Conservation (phyloP, 2,797 vertebrate species). For the Leptoclinus maculatus region DNA sequence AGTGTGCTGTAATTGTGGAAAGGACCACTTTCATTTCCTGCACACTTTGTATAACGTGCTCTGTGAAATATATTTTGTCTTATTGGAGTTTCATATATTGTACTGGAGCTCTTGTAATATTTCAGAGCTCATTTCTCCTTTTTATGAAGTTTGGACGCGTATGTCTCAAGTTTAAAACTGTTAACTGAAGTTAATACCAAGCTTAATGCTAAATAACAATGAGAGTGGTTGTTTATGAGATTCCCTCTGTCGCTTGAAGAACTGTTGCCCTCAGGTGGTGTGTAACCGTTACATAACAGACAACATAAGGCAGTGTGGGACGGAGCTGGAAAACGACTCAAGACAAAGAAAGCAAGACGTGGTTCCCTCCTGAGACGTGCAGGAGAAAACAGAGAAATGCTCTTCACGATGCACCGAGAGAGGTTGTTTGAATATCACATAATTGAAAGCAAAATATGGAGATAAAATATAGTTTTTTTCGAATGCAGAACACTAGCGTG, state of each 20-base stretch:
- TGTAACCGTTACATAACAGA: conserved; percentile 64
- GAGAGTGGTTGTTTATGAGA: conserved; percentile 65
- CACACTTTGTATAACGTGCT: conserved; percentile 21
- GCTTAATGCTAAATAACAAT: conserved; percentile 59
- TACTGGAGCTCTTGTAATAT: conserved; percentile 28
- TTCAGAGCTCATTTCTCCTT: conserved; percentile 44
- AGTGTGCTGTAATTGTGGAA: conserved; percentile 42
- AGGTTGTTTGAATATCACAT: conserved; percentile 40
- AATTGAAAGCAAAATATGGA: conserved; percentile 47
- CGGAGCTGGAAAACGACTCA: conserved; percentile 54
- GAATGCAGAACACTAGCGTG: not conserved
- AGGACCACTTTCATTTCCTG: conserved; percentile 59
- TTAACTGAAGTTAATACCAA: conserved; percentile 58
- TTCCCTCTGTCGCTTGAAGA: conserved; percentile 58
- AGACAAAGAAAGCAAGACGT: conserved; percentile 54
- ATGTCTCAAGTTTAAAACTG: conserved; percentile 42
- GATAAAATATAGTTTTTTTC: conserved; percentile 14
- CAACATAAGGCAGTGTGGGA: conserved; percentile 69
- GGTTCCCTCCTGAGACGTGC: conserved; percentile 58
- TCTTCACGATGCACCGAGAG: conserved; percentile 27
- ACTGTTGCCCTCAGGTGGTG: conserved; percentile 65
- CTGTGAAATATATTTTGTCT: conserved; percentile 40
- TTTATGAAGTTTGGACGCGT: conserved; percentile 49
- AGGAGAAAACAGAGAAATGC: conserved; percentile 54
- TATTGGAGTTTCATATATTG: conserved; percentile 50